These are phyloP conservation scores for Sinocyclocheilus grahami DNA, from an alignment of 2,113 vertebrate species.

Conservation along the genomic window DNA sequence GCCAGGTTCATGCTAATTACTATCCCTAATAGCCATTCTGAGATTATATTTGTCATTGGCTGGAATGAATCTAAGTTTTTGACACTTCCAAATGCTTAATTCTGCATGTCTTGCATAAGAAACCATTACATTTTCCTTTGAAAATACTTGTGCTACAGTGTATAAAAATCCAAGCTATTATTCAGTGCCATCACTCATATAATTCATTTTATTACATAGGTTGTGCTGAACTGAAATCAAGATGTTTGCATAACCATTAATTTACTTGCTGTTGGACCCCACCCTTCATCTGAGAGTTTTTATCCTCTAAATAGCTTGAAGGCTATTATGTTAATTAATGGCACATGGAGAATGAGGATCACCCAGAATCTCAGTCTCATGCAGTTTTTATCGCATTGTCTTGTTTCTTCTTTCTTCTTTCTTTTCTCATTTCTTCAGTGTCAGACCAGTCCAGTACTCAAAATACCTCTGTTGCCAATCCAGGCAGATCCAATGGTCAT, in stretches of 20 bases:
- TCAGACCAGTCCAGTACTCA: constrained; percentile 63
- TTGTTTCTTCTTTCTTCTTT: background rate
- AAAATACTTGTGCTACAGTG: background rate
- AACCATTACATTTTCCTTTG: background rate
- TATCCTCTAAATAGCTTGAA: constrained; percentile 72
- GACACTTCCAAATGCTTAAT: background rate
- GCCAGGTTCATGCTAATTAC: background rate
- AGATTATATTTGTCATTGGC: background rate
- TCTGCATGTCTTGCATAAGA: background rate
- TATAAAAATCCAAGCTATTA: background rate
- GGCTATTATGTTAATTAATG: constrained; percentile 70
- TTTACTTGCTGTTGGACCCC: constrained; percentile 63
- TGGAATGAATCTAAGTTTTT: background rate
- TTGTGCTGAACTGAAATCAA: constrained; percentile 59
- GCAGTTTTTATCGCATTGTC: constrained; percentile 60
- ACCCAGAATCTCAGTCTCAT: constrained; percentile 63
- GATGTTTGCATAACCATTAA: constrained; percentile 67
- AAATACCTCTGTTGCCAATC: constrained; percentile 65
- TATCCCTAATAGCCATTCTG: background rate
- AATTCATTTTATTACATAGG: constrained; percentile 42
- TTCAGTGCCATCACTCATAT: constrained; percentile 51
- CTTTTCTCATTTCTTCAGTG: background rate
- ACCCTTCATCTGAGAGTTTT: constrained; percentile 66
- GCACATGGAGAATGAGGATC: constrained; percentile 72
- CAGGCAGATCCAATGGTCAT: constrained; percentile 62